Evolutionary conservation across 1,140 invertebrate genomes (phyloP).

Genomic region (Macrotrachela quadricornifera): DNA sequence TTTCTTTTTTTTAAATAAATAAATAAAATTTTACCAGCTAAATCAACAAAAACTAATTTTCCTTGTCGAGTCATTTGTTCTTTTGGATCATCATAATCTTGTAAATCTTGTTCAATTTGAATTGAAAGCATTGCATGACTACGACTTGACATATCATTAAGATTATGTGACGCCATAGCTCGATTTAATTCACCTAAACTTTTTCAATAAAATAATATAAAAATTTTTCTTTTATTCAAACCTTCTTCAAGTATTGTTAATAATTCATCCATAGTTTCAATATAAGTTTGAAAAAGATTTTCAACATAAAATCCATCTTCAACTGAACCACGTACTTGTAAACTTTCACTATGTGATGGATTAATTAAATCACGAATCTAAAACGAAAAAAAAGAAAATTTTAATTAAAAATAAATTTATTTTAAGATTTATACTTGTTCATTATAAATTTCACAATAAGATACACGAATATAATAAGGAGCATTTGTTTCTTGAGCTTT

Average conservation of each 20-base stretch:
- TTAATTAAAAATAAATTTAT: neutral
- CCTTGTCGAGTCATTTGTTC: constrained; percentile 27
- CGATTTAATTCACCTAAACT: constrained; percentile 27
- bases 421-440: constrained; percentile 24
- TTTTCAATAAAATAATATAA: too few relatives aligned
- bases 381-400: constrained; percentile 9
- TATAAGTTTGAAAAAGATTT: constrained; percentile 77
- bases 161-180: constrained; percentile 20
- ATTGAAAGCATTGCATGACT: constrained; percentile 28
- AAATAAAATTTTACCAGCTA: constrained; percentile 20
- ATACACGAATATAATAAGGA: constrained; percentile 17
- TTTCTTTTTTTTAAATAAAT: neutral
- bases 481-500: constrained; percentile 14
- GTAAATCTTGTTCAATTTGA: constrained; percentile 26
- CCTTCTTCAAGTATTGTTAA: constrained; percentile 76
- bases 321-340: constrained; percentile 73
- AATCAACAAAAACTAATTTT: constrained; percentile 29
- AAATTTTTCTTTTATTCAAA: too few relatives aligned
- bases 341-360: constrained; percentile 39
- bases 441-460: constrained; percentile 31
- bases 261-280: constrained; percentile 73
- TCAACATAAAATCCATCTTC: constrained; percentile 82
- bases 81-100: constrained; percentile 41
- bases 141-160: constrained; percentile 29
- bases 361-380: constrained; percentile 82